Percentiles rank a stretch among this genome's conserved stretches.
Evolutionary conservation across 2,888 invertebrate species (phyloP).

Genomic region (Phoenoteleia sp.): DNA sequence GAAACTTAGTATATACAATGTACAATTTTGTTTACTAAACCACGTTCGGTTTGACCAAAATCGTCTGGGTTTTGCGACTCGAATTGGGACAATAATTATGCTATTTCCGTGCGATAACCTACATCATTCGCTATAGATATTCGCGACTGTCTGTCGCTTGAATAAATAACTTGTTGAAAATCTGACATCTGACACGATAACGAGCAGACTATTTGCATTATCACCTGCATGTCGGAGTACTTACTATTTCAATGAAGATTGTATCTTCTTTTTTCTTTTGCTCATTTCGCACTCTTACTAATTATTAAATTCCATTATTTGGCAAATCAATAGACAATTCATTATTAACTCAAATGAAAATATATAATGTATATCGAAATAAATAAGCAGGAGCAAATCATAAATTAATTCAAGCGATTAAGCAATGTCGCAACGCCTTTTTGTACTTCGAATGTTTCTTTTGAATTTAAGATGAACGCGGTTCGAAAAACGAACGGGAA

Average conservation of each 20-base stretch:
- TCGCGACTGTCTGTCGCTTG: constrained; percentile 80
- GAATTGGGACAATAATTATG: constrained; percentile 83
- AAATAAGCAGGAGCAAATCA: constrained; percentile 11
- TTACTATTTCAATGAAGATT: constrained; percentile 79
- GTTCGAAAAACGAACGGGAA: too few relatives aligned
- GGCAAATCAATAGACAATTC: constrained; percentile 35
- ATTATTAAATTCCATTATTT: constrained; percentile 50
- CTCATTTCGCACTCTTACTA: background rate
- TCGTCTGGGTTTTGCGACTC: constrained; percentile 31
- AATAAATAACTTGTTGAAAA: constrained; percentile 85
- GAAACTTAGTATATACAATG: constrained; percentile 44
- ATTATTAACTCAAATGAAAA: constrained; percentile 55
- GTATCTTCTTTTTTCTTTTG: constrained; percentile 42
- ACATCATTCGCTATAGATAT: constrained; percentile 78
- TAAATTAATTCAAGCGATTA: constrained; percentile 16
- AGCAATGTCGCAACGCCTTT: constrained; percentile 37
- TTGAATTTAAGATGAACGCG: constrained; percentile 11
- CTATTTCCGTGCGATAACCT: constrained; percentile 84
- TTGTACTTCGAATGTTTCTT: constrained; percentile 21
- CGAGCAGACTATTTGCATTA: constrained; percentile 84
- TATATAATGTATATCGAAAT: constrained; percentile 39
- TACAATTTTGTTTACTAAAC: constrained; percentile 62
- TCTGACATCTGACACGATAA: constrained; percentile 84
- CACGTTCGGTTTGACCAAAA: constrained; percentile 19
- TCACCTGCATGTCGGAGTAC: constrained; percentile 84